Evolutionary conservation across 2,797 vertebrate genomes (phyloP).

Genomic region (Oryzias sinensis): DNA sequence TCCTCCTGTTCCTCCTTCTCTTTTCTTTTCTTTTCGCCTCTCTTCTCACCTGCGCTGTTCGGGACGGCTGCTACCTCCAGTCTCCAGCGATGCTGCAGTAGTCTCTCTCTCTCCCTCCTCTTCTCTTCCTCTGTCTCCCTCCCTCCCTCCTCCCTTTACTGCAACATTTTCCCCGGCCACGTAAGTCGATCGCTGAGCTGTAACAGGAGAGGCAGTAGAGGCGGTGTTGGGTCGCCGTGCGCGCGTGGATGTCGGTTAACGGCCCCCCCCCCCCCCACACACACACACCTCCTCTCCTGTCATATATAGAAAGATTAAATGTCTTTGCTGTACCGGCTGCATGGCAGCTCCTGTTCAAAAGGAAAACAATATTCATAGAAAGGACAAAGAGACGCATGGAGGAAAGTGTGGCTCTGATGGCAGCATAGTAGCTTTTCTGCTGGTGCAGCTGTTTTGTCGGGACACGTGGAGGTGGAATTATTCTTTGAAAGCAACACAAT

Average conservation of each 20-base stretch:
- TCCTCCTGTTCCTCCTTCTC: conserved; percentile 59
- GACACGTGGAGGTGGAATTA: conserved; percentile 32
- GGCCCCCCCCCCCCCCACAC: conserved; percentile 51
- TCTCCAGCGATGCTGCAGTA: conserved; percentile 93
- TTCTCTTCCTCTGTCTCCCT: conserved; percentile 29
- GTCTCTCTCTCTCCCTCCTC: conserved; percentile 75
- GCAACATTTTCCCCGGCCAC: conserved; percentile 74
- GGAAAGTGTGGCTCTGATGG: conserved; percentile 48
- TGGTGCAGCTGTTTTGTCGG: conserved; percentile 63
- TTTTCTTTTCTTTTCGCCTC: conserved; percentile 60
- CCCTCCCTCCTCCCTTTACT: conserved; percentile 50
- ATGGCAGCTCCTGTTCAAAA: conserved; percentile 64
- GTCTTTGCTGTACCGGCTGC: conserved; percentile 61
- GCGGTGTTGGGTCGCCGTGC: conserved; percentile 63
- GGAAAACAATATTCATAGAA: conserved; percentile 64
- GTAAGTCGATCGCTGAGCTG: conserved; percentile 78
- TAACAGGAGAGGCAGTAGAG: conserved; percentile 75
- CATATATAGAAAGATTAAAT: conserved; percentile 72
- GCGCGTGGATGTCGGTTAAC: conserved; percentile 51
- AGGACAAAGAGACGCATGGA: conserved; percentile 44
- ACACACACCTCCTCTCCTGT: conserved; percentile 54
- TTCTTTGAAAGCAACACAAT: not conserved
- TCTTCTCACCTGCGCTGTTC: conserved; percentile 91
- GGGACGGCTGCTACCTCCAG: conserved; percentile 79
- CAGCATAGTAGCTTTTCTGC: conserved; percentile 58